A percentile compares a stretch with the other conserved stretches of the same genome.
These are phyloP conservation scores for Leptarthrus brevirostris DNA, from an alignment of 2,888 invertebrate genomes.

Conservation along the genomic window DNA sequence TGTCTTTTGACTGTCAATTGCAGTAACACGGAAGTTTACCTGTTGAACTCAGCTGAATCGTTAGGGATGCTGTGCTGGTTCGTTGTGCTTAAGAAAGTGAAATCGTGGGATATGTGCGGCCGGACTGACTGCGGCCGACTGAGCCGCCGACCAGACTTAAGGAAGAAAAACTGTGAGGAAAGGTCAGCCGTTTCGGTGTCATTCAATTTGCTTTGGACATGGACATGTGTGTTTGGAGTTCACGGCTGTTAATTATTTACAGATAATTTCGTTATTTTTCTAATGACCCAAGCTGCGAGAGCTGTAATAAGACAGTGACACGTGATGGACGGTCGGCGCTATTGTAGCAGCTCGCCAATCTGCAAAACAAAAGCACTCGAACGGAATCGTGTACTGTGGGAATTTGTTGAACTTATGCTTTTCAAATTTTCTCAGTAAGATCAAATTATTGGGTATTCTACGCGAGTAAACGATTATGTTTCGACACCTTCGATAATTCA, in stretches of 20 bases:
- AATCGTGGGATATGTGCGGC: constrained; percentile 49
- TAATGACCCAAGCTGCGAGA: background rate
- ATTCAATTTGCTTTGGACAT: constrained; percentile 6
- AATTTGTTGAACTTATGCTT: constrained; percentile 17
- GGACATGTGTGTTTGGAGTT: constrained; percentile 23
- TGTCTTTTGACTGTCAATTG: constrained; percentile 28
- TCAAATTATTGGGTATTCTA: no score
- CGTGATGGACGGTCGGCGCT: constrained; percentile 28
- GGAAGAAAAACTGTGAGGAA: constrained; percentile 1
- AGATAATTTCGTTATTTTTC: constrained; percentile 27
- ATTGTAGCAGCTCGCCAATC: constrained; percentile 4
- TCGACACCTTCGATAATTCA: no score
- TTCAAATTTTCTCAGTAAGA: background rate
- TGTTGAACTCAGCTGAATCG: background rate
- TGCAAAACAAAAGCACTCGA: constrained; percentile 1
- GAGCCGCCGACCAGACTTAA: background rate
- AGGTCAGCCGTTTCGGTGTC: constrained; percentile 42
- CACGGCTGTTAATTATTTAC: constrained; percentile 39
- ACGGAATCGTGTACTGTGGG: constrained; percentile 2
- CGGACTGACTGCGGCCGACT: background rate
- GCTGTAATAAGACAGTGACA: constrained; percentile 7
- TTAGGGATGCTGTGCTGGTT: background rate
- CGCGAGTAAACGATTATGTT: no score
- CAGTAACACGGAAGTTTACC: constrained; percentile 47
- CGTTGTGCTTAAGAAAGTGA: constrained; percentile 46